phyloP scores from a whole-genome alignment of 2,888 invertebrate species.

The Candidula unifasciata region DNA sequence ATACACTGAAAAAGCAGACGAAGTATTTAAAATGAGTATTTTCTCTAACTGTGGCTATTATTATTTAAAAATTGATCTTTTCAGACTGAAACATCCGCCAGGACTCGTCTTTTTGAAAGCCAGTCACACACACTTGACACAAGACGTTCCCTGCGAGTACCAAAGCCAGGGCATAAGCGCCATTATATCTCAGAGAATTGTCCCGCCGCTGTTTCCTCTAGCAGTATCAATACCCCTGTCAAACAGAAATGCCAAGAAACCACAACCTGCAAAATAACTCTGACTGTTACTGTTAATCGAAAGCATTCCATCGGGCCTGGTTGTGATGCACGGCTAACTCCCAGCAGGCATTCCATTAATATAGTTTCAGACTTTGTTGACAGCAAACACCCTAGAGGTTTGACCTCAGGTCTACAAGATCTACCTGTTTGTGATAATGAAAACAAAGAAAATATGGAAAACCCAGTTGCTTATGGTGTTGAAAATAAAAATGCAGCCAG shows the following conservation, averaged over 20 bases:
- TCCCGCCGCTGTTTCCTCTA: neutral
- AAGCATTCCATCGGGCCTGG: neutral
- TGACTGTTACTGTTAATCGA: neutral
- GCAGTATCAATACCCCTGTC: conserved; percentile 12
- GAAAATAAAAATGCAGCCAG: neutral
- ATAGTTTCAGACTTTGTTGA: too few species aligned
- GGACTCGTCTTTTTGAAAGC: neutral
- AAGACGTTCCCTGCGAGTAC: neutral
- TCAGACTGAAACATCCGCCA: conserved; percentile 1
- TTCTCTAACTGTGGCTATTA: neutral
- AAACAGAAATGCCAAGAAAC: conserved; percentile 23
- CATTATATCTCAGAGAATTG: neutral
- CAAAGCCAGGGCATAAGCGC: conserved; percentile 29
- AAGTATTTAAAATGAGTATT: too few species aligned
- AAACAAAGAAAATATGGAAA: neutral
- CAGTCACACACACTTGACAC: neutral
- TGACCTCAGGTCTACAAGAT: too few species aligned
- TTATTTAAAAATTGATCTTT: neutral
- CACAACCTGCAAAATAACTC: neutral
- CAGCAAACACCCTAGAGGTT: too few species aligned
- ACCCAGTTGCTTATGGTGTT: too few species aligned
- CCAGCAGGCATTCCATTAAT: too few species aligned
- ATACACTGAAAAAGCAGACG: too few species aligned
- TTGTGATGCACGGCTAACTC: neutral
- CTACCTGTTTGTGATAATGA: neutral